Percentiles rank a stretch among this genome's conserved stretches.
Evolutionary conservation across 1,140 invertebrate species (phyloP).

Genomic region (Venturia canescens): DNA sequence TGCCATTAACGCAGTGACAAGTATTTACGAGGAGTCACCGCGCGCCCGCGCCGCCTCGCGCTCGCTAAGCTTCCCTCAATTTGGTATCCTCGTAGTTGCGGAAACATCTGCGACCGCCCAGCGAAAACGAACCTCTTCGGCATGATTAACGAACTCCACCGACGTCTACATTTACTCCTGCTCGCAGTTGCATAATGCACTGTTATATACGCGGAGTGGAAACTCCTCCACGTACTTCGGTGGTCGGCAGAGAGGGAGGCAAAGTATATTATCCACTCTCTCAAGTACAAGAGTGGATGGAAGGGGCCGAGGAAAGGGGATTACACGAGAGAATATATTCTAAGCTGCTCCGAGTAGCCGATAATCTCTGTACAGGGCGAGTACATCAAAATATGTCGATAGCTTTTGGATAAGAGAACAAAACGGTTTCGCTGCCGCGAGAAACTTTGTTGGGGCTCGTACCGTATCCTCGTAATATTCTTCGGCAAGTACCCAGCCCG

Average conservation of each 20-base stretch:
- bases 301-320: background rate
- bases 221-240: background rate
- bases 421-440: background rate
- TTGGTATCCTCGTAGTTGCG: background rate
- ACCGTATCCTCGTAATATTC: background rate
- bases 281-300: background rate
- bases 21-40: background rate
- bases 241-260: background rate
- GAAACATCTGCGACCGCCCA: constrained; percentile 15
- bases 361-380: constrained; percentile 9
- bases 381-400: constrained; percentile 20
- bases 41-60: background rate
- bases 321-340: background rate
- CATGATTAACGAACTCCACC: constrained; percentile 19
- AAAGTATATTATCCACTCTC: constrained; percentile 30
- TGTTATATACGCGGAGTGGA: background rate
- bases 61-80: background rate
- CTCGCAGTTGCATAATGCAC: constrained; percentile 22
- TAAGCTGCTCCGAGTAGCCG: constrained; percentile 9
- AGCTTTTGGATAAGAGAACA: background rate
- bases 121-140: background rate
- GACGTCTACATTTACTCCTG: background rate
- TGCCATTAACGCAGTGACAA: constrained; percentile 2
- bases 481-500: too few species aligned
- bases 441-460: background rate